Evolutionary conservation across 2,113 vertebrate species (phyloP), one percentile per base, ranked within the genome.

Genomic region (Macquaria australasica): DNA sequence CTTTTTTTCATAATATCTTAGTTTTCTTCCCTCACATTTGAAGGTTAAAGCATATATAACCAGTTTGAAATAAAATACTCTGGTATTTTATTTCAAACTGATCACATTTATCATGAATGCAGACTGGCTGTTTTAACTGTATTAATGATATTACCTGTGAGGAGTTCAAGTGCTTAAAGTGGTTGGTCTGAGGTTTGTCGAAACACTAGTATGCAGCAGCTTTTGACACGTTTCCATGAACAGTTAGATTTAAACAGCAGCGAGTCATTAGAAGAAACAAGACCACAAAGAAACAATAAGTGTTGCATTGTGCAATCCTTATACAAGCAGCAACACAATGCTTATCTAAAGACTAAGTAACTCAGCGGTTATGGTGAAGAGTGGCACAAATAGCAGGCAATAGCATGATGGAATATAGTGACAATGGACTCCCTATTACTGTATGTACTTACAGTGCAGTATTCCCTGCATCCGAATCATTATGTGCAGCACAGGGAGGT

Each of bases 401-500:
- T 7, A 58, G 28, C 7, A 50, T 39, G 70, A 73, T 78, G 63
- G 67, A 81, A 59, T 55, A 69, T 6, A 21, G 62, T 67, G 66
- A 75, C 70, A 75, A 39, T 74, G 56, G 20, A 62, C 51, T 74
- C 6, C 70, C 21, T 70, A 31, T 81, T 62, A 86, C 68, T 78
- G 84, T 58, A 56, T 77, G 85, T 82, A 43, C 37, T 64, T 79
- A 72, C 63, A 67, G 63, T 74, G 81, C 70, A 77, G 56, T 63
- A 74, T 71, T 60, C 93, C 92, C 93, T 95, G 69, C 94, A 95
- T 95, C 96, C 92, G 92, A 90, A 91, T 93, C 91, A 73, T 76
- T 90, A 66, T 95, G 96, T 96, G 96, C 95, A 94, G 94, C 80
- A 81, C 14, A 6, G 88, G 90, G 95, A 96, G 95, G 94, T 95